Conservation (phyloP, 2,797 vertebrate genomes). For the Lagodon rhomboides region DNA sequence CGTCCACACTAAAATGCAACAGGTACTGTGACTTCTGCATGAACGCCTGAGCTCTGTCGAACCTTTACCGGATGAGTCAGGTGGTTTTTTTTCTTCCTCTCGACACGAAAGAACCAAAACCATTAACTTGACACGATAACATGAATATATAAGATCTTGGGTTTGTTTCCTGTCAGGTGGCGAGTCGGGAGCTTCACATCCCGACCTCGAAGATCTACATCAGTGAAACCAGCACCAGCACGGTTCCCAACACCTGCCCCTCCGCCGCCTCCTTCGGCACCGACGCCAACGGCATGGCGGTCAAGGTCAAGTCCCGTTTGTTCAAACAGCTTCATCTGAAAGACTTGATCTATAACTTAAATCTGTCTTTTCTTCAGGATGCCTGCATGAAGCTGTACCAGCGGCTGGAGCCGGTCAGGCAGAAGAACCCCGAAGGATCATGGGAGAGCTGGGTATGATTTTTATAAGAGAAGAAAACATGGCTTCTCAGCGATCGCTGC, state of each 20-base stretch:
- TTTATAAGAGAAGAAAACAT: neutral
- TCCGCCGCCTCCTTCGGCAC: constrained; percentile 90
- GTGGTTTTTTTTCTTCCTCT: no score
- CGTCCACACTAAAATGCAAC: constrained; percentile 90
- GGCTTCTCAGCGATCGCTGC: neutral
- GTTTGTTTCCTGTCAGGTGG: constrained; percentile 82
- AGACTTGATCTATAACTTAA: neutral
- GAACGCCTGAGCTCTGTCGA: no score
- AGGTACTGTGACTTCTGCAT: constrained; percentile 76
- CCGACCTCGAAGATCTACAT: constrained; percentile 89
- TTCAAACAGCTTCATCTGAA: no score
- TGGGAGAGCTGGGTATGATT: constrained; percentile 91
- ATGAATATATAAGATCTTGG: no score
- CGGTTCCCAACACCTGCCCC: constrained; percentile 88
- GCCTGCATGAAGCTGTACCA: constrained; percentile 91
- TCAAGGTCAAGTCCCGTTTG: constrained; percentile 82
- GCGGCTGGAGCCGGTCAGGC: constrained; percentile 89
- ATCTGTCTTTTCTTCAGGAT: constrained; percentile 77
- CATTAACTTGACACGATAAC: no score
- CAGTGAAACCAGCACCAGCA: constrained; percentile 90
- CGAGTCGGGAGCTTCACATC: constrained; percentile 90
- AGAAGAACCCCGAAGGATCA: constrained; percentile 86
- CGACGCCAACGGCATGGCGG: constrained; percentile 92
- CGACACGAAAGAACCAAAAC: no score
- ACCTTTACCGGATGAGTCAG: no score